These are phyloP conservation scores for Hirtodrosophila histrioides DNA, from an alignment of 2,888 invertebrate genomes.

Conservation along the genomic window DNA sequence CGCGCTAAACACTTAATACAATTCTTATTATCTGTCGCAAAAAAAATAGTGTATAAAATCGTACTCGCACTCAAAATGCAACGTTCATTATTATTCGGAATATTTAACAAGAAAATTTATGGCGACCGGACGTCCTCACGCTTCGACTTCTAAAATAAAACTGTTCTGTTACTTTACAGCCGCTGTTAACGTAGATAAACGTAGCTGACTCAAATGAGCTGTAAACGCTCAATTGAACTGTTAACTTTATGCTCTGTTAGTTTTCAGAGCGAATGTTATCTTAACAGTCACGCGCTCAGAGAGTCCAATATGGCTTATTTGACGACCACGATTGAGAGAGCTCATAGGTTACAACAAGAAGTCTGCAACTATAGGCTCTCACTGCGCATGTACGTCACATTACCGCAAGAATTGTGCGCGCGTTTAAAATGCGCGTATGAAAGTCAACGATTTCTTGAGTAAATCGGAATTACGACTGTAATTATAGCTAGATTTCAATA, in stretches of 20 bases:
- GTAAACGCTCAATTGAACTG: conserved; percentile 43
- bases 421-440: too few relatives aligned
- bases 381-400: too few relatives aligned
- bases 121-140: conserved; percentile 25
- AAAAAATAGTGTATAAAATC: conserved; percentile 28
- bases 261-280: conserved; percentile 20
- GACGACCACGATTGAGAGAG: too few relatives aligned
- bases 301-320: neutral
- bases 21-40: conserved; percentile 22
- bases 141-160: conserved; percentile 37
- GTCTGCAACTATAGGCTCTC: too few relatives aligned
- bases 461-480: too few relatives aligned
- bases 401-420: too few relatives aligned
- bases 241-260: conserved; percentile 2
- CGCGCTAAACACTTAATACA: conserved; percentile 17
- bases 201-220: conserved; percentile 38
- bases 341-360: too few relatives aligned
- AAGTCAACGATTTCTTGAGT: too few relatives aligned
- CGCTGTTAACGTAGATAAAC: conserved; percentile 22
- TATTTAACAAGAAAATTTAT: conserved; percentile 7
- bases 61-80: conserved; percentile 20
- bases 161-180: conserved; percentile 39
- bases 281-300: conserved; percentile 20
- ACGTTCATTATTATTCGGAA: conserved; percentile 31
- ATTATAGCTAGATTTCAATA: too few relatives aligned